phyloP scores from a whole-genome alignment of 1,140 invertebrate genomes.

The Trypoxylus dichotomus region DNA sequence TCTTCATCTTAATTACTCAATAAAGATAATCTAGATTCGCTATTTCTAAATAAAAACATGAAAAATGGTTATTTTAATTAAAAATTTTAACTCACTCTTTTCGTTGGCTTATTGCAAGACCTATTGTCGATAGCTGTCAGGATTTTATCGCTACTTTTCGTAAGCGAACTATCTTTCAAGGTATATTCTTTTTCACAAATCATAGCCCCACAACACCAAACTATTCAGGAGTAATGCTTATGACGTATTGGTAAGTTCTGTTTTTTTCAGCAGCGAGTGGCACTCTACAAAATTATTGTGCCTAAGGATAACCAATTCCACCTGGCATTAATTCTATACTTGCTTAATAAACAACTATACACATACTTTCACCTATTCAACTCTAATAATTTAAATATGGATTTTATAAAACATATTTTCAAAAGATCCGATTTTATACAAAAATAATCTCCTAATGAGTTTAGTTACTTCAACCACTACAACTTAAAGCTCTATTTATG shows the following conservation, averaged over 20 bases:
- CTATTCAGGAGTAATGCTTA: neutral
- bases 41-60: neutral
- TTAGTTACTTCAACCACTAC: neutral
- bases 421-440: neutral
- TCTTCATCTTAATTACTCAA: no score
- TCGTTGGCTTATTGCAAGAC: conserved; percentile 33
- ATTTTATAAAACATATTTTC: neutral
- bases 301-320: neutral
- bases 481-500: neutral
- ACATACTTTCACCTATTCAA: neutral
- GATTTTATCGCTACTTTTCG: conserved; percentile 26
- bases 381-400: neutral
- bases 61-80: conserved; percentile 10
- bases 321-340: neutral
- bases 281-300: neutral
- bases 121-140: conserved; percentile 31
- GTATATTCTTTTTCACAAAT: conserved; percentile 31
- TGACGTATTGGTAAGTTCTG: conserved; percentile 20
- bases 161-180: conserved; percentile 7
- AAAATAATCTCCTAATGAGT: neutral
- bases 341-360: neutral
- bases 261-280: neutral
- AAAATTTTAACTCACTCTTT: conserved; percentile 29
- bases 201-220: conserved; percentile 28
- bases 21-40: no score